Evolutionary conservation across 2,888 invertebrate species (phyloP).

Genomic region (Latrodectus elegans): DNA sequence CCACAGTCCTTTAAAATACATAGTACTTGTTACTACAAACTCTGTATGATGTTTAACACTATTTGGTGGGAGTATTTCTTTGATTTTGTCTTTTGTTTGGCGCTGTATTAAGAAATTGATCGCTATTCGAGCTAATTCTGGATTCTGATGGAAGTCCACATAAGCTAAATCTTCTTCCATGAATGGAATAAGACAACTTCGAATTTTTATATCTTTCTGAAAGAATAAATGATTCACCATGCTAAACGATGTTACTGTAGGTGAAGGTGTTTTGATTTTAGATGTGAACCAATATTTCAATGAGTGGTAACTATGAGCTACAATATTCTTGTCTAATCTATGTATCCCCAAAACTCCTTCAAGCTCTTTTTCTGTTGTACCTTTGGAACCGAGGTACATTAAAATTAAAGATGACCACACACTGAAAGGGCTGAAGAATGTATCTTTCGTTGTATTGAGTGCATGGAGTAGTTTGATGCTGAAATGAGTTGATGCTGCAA

Average conservation of each 20-base stretch:
- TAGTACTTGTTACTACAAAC: conserved; percentile 69
- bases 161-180: conserved; percentile 81
- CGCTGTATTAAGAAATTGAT: conserved; percentile 89
- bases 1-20: conserved; percentile 70
- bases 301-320: conserved; percentile 44
- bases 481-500: conserved; percentile 48
- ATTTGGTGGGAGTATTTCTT: conserved; percentile 81
- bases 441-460: conserved; percentile 43
- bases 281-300: conserved; percentile 43
- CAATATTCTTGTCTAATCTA: conserved; percentile 42
- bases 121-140: conserved; percentile 76
- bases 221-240: conserved; percentile 85
- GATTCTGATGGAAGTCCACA: conserved; percentile 79
- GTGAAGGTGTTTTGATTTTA: conserved; percentile 14
- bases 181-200: conserved; percentile 77
- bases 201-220: conserved; percentile 75
- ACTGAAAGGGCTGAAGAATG: conserved; percentile 75
- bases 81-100: conserved; percentile 88
- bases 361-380: conserved; percentile 72
- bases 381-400: conserved; percentile 74
- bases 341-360: conserved; percentile 56
- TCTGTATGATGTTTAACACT: conserved; percentile 72
- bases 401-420: conserved; percentile 74
- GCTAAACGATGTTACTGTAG: conserved; percentile 28
- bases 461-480: conserved; percentile 39